Percentiles rank a stretch among this genome's conserved stretches.
These are phyloP conservation scores for Dicranocentrus wangi DNA, from an alignment of 2,888 invertebrate genomes.

Conservation along the genomic window DNA sequence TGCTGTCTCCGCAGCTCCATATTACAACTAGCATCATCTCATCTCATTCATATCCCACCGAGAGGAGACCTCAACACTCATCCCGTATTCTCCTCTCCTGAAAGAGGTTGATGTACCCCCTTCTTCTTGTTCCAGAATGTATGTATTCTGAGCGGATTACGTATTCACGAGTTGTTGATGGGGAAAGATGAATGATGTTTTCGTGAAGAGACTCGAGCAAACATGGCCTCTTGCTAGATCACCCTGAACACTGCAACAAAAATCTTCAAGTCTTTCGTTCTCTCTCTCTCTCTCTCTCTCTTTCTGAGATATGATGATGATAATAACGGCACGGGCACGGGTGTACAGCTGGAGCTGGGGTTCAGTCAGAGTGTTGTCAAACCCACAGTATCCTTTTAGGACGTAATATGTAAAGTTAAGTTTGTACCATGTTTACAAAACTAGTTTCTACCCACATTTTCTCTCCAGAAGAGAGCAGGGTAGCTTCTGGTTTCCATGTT, in stretches of 20 bases:
- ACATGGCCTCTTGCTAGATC: slow-evolving; percentile 27
- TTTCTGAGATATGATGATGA: too few relatives aligned
- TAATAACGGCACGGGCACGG: too few relatives aligned
- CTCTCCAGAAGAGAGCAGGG: too few relatives aligned
- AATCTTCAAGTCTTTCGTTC: not conserved
- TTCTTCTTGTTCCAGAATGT: too few relatives aligned
- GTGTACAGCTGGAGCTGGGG: too few relatives aligned
- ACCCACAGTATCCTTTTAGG: too few relatives aligned
- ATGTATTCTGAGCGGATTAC: slow-evolving; percentile 20
- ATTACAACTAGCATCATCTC: not conserved
- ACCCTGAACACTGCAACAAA: not conserved
- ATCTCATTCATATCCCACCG: not conserved
- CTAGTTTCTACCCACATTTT: too few relatives aligned
- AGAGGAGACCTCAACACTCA: not conserved
- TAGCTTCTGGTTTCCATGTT: too few relatives aligned
- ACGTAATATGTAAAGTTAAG: too few relatives aligned
- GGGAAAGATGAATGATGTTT: slow-evolving; percentile 52
- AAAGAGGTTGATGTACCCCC: too few relatives aligned
- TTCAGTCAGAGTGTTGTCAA: too few relatives aligned
- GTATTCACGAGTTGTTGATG: slow-evolving; percentile 40
- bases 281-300: not conserved
- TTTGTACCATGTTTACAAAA: too few relatives aligned
- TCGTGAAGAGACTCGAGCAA: slow-evolving; percentile 54
- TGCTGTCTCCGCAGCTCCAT: not conserved
- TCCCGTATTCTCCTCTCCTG: not conserved